Evolutionary conservation across 2,113 vertebrate species (phyloP).

Genomic region (human (Homo sapiens)): DNA sequence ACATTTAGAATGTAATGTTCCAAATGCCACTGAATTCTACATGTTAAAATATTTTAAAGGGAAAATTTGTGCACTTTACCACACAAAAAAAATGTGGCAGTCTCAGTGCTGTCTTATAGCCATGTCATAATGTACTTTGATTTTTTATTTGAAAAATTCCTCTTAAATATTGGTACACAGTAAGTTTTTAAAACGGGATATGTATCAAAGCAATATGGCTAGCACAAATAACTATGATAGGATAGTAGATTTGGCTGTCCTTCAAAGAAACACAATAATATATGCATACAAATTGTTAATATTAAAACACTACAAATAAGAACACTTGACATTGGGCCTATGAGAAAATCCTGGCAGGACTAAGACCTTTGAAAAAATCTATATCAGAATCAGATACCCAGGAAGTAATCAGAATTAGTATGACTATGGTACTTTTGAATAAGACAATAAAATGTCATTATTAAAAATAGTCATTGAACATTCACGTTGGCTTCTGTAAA

Average conservation of each 20-base stretch:
- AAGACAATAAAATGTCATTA: neutral
- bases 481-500: neutral
- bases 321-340: neutral
- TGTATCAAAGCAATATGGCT: neutral
- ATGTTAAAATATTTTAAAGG: neutral
- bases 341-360: neutral
- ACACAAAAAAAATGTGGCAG: neutral
- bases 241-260: neutral
- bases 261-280: slow-evolving; percentile 14
- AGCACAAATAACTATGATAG: neutral
- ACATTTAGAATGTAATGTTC: neutral
- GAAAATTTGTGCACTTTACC: neutral
- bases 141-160: slow-evolving; percentile 11
- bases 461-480: slow-evolving; percentile 6
- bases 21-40: neutral
- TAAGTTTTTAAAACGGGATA: neutral
- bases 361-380: neutral
- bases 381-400: neutral
- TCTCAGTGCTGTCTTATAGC: neutral
- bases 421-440: neutral
- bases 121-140: neutral
- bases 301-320: neutral
- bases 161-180: neutral
- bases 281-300: neutral
- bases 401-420: neutral